A percentile compares a stretch with the other conserved stretches of the same genome.
Evolutionary conservation across 2,888 invertebrate genomes (phyloP).

Genomic region (Gari tellinella): DNA sequence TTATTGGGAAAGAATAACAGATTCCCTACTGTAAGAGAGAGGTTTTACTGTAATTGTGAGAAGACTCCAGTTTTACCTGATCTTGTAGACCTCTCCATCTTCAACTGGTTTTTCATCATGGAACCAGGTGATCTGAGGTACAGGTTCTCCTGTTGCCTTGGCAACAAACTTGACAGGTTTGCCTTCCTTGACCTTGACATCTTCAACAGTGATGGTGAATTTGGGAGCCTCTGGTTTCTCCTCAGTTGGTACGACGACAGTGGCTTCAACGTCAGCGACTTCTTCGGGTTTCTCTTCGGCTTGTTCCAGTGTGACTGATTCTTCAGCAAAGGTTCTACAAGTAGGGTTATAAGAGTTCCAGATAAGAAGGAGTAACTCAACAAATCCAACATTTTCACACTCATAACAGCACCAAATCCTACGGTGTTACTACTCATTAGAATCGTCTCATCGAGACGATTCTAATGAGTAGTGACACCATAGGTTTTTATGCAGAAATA

Average conservation of each 20-base stretch:
- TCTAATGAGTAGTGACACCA: too few species aligned
- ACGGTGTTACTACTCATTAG: too few species aligned
- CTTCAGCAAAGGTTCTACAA: constrained; percentile 55
- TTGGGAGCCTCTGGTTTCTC: constrained; percentile 52
- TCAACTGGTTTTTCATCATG: constrained; percentile 85
- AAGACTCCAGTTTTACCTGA: constrained; percentile 45
- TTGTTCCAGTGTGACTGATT: constrained; percentile 42
- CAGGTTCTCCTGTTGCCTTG: constrained; percentile 76
- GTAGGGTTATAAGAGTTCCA: too few species aligned
- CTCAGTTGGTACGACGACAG: constrained; percentile 32
- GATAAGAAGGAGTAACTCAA: too few species aligned
- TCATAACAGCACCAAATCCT: too few species aligned
- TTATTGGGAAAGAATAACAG: too few species aligned
- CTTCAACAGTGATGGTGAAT: constrained; percentile 58
- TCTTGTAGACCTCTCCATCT: constrained; percentile 87
- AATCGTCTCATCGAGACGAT: too few species aligned
- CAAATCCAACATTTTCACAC: too few species aligned
- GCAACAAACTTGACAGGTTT: constrained; percentile 76
- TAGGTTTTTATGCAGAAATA: too few species aligned
- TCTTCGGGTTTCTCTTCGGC: constrained; percentile 56
- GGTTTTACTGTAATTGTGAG: too few species aligned
- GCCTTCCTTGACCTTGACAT: constrained; percentile 73
- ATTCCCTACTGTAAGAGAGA: too few species aligned
- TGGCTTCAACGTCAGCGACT: constrained; percentile 38
- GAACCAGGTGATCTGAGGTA: constrained; percentile 75